These are phyloP conservation scores for Gryon sp. DNA, from an alignment of 1,140 invertebrate genomes.

Conservation along the genomic window DNA sequence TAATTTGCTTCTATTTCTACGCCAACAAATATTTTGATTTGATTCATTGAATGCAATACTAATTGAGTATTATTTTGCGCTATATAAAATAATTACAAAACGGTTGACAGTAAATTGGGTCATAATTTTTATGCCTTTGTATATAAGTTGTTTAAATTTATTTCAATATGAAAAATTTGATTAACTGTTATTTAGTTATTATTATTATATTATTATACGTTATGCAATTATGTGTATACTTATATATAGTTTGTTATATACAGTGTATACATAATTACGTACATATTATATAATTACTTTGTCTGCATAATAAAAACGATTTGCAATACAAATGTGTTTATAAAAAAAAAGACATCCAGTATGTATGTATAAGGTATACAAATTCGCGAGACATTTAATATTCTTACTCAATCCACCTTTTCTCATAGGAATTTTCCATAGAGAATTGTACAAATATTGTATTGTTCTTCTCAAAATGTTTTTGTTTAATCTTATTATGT, in stretches of 20 bases:
- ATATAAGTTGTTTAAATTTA: not conserved
- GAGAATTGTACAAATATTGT: slow-evolving; percentile 33
- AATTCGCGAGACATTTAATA: slow-evolving; percentile 1
- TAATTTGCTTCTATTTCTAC: too few species aligned
- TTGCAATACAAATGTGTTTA: too few species aligned
- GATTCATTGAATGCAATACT: too few species aligned
- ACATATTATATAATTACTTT: not conserved
- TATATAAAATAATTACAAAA: slow-evolving; percentile 24
- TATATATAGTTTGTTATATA: too few species aligned
- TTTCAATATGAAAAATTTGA: slow-evolving; percentile 23
- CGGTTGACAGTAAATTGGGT: not conserved
- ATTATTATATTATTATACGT: not conserved
- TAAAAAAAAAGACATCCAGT: slow-evolving; percentile 7
- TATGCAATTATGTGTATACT: too few species aligned
- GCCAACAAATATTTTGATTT: too few species aligned
- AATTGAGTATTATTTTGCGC: too few species aligned
- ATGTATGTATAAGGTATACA: slow-evolving; percentile 4
- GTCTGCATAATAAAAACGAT: not conserved
- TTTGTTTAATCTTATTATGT: slow-evolving; percentile 8
- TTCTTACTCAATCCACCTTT: slow-evolving; percentile 35
- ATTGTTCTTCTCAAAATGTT: slow-evolving; percentile 1
- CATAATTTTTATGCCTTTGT: not conserved
- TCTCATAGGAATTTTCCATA: slow-evolving; percentile 31
- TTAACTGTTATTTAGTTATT: slow-evolving; percentile 22
- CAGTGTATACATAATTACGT: too few species aligned